A percentile compares a stretch with the other conserved stretches of the same genome.
These are phyloP conservation scores for Danaus melanippus DNA, from an alignment of 1,140 invertebrate genomes.

Conservation along the genomic window DNA sequence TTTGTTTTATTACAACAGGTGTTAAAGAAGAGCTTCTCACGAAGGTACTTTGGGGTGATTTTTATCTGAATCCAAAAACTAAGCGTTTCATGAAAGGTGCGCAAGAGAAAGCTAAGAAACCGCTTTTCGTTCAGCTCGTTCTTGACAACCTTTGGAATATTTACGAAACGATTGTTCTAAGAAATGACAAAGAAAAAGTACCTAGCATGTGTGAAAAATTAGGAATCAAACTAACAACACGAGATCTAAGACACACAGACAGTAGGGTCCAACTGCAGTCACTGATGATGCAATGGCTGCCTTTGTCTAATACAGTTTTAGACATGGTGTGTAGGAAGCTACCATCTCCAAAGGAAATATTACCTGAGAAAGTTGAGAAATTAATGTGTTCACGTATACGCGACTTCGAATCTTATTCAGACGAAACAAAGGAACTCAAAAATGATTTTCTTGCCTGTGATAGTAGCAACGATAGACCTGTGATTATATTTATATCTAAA, in stretches of 20 bases:
- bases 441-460: constrained; percentile 83
- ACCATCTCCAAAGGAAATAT: constrained; percentile 86
- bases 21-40: constrained; percentile 76
- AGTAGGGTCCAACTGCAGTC: constrained; percentile 83
- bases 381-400: constrained; percentile 80
- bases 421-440: constrained; percentile 82
- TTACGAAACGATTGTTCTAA: constrained; percentile 86
- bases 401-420: constrained; percentile 79
- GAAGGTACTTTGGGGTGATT: constrained; percentile 96
- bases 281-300: constrained; percentile 91
- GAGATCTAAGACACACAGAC: constrained; percentile 88
- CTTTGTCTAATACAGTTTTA: constrained; percentile 85
- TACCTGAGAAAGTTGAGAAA: constrained; percentile 81
- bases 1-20: constrained; percentile 28
- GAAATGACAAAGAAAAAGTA: constrained; percentile 88
- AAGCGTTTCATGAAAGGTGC: constrained; percentile 93
- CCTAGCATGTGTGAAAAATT: constrained; percentile 87
- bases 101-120: constrained; percentile 94
- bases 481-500: constrained; percentile 96
- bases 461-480: constrained; percentile 76
- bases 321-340: constrained; percentile 86
- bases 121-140: constrained; percentile 96
- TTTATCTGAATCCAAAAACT: constrained; percentile 89
- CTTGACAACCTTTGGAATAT: constrained; percentile 95
- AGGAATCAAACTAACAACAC: constrained; percentile 81